Percentiles rank a stretch among this genome's conserved stretches.
Conservation (phyloP, 2,113 vertebrate species). For the Raja brachyura region DNA sequence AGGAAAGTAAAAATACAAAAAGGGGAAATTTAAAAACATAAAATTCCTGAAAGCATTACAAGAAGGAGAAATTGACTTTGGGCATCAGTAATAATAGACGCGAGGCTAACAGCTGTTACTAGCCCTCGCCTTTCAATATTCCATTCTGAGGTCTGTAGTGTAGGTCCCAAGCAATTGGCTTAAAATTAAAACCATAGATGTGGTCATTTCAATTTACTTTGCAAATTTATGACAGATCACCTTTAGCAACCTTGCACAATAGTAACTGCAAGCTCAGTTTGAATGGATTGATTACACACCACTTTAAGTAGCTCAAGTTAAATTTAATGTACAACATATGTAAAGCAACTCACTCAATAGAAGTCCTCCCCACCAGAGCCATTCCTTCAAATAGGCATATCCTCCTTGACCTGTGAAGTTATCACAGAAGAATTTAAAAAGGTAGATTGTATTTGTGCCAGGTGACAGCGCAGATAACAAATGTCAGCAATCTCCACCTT, state of each 20-base stretch:
- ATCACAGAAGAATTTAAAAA: constrained; percentile 34
- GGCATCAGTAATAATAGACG: no score
- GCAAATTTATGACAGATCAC: background rate
- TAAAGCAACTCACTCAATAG: constrained; percentile 60
- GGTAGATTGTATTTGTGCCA: background rate
- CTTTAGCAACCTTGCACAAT: background rate
- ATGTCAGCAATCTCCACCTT: no score
- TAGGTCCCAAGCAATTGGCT: background rate
- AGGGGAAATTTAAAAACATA: no score
- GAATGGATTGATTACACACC: background rate
- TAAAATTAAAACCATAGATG: background rate
- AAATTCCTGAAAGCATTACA: no score
- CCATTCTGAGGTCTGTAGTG: background rate
- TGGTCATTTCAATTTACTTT: background rate
- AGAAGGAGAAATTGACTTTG: no score
- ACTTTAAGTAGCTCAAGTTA: background rate
- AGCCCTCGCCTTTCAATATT: no score
- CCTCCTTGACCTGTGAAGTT: constrained; percentile 62
- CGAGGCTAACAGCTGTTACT: no score
- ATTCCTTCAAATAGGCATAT: constrained; percentile 69
- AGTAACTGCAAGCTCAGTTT: background rate
- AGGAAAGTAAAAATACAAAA: no score
- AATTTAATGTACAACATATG: background rate
- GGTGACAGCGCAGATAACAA: background rate
- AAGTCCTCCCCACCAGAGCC: constrained; percentile 72